A percentile compares a stretch with the other conserved stretches of the same genome.
phyloP scores from a whole-genome alignment of 2,113 vertebrate genomes.

The Pelecanoides urinatrix region DNA sequence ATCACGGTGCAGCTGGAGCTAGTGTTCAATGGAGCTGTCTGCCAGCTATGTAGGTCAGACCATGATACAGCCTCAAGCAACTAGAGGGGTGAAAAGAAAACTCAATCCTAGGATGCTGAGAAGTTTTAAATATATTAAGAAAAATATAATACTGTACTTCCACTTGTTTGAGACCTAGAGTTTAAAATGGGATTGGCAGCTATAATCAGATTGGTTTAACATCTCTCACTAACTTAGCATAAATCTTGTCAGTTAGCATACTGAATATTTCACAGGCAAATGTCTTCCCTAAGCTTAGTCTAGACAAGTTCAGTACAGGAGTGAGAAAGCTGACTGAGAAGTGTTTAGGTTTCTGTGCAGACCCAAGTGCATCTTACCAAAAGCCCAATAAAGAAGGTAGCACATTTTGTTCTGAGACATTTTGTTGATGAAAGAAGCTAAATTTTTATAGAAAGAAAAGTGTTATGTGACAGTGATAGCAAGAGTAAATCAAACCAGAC shows the following conservation, averaged over 20 bases:
- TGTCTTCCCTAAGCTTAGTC: neutral
- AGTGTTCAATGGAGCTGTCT: neutral
- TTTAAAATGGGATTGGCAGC: neutral
- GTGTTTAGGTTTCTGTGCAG: neutral
- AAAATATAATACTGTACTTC: neutral
- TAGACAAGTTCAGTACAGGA: neutral
- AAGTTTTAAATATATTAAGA: neutral
- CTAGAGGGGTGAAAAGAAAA: neutral
- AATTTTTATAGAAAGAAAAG: neutral
- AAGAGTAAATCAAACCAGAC: neutral
- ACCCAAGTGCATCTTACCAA: neutral
- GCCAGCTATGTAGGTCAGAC: neutral
- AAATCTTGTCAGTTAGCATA: neutral
- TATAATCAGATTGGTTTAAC: neutral
- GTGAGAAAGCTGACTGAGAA: neutral
- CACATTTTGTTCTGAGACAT: neutral
- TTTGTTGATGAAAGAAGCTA: neutral
- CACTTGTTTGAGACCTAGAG: neutral
- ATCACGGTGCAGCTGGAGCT: neutral
- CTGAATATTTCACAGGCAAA: neutral
- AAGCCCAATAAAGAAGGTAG: neutral
- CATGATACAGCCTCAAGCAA: neutral
- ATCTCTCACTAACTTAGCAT: neutral
- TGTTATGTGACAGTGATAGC: neutral
- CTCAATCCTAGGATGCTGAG: neutral